These are phyloP conservation scores for Babyrousa celebensis DNA, from an alignment of 2,797 vertebrate genomes.

Conservation along the genomic window DNA sequence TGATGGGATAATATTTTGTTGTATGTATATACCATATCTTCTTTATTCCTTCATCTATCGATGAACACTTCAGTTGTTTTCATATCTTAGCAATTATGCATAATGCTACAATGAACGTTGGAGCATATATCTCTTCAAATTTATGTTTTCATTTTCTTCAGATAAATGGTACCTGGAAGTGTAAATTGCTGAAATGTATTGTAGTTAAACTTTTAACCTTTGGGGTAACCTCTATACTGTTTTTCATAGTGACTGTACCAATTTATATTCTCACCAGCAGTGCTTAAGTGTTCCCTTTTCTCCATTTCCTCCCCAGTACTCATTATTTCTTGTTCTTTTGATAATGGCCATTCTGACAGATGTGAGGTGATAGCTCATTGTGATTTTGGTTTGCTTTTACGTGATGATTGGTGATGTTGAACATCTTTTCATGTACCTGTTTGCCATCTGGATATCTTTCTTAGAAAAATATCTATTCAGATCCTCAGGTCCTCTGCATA, in stretches of 20 bases:
- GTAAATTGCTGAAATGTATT: background rate
- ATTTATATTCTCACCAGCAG: background rate
- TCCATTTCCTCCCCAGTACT: background rate
- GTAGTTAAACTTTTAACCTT: background rate
- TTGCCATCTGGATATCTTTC: background rate
- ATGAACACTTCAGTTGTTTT: background rate
- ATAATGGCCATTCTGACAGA: background rate
- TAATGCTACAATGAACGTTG: background rate
- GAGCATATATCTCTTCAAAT: background rate
- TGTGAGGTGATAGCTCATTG: background rate
- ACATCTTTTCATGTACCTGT: background rate
- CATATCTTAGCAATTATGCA: background rate
- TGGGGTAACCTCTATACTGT: background rate
- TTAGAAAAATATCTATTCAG: background rate
- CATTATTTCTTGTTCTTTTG: background rate
- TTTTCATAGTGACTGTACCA: background rate
- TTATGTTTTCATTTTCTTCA: background rate
- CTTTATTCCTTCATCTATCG: background rate
- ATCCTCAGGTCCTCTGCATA: background rate
- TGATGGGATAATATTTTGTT: background rate
- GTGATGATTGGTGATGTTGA: background rate
- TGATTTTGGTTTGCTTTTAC: background rate
- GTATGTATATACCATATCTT: background rate
- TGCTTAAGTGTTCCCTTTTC: background rate
- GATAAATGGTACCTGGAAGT: background rate